Base-by-base conservation (phyloP, 2,797 vertebrate species). In the Scarus forsteni region DNA sequence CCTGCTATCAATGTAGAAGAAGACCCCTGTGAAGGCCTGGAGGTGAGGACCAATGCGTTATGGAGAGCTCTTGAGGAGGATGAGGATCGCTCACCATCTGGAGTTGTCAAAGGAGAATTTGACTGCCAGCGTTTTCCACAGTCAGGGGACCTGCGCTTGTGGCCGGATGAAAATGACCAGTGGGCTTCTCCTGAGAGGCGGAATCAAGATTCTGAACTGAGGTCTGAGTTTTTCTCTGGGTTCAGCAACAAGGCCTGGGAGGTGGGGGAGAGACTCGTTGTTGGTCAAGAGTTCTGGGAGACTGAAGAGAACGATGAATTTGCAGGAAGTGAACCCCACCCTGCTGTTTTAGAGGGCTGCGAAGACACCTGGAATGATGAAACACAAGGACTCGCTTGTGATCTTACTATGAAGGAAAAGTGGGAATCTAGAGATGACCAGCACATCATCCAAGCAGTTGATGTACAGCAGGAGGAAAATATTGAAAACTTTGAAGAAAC, bases 161-260 rank as follows among this genome's bases (percentile, higher is more conserved):
- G 93, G 92, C 91, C 93, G 3, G 85, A 89, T 12, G 94, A 94
- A 85, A 95, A 95, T 63, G 91, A 95, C 79, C 94, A 95, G 77
- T 95, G 93, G 94, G 92, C 92, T 36, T 89, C 92, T 66, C 86
- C 93, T 0, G 92, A 95, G 63, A 92, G 78, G 70, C 87, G 80
- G 42, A 75, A 73, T 61, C 85, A 87, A n/a, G 93, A 93, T 62
- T 50, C 56, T 4, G 93, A 93, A 3, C 90, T 95, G 3, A 82
- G 79, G 8, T 89, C 92, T 3, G 94, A 95, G 50, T 90, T 93
- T 46, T 92, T 93, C 72, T 85, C 92, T 0, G 86, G 88, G 48
- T 93, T 93, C 36, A 75, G 49, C 34, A 85, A 89, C 44, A 87
- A 90, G 18, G 81, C 81, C 2, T 94, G 93, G 93, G 88, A 82